Percentiles rank a stretch among this genome's conserved stretches.
These are phyloP conservation scores for Neostethus bicornis DNA, from an alignment of 2,797 vertebrate species.

Conservation along the genomic window DNA sequence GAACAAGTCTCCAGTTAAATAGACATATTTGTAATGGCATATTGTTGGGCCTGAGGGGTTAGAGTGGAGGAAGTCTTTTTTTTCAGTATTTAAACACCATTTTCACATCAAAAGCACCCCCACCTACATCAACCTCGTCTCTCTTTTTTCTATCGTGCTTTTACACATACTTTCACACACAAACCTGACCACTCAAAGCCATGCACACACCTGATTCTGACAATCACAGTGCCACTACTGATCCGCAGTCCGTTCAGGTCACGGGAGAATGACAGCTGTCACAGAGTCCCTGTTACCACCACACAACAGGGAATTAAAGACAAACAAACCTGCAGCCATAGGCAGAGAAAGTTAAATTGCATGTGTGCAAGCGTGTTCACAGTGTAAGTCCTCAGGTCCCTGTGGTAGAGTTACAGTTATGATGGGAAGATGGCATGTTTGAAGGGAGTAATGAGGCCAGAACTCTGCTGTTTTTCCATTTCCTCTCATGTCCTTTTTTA, in stretches of 20 bases:
- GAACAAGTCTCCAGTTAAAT: slow-evolving; percentile 64
- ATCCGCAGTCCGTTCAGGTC: slow-evolving; percentile 77
- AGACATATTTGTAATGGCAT: slow-evolving; percentile 75
- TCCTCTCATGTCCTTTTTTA: slow-evolving; percentile 54
- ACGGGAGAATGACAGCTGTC: slow-evolving; percentile 83
- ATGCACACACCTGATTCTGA: slow-evolving; percentile 67
- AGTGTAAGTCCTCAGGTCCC: slow-evolving; percentile 49
- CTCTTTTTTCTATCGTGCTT: slow-evolving; percentile 10
- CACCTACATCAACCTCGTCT: slow-evolving; percentile 8
- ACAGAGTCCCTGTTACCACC: slow-evolving; percentile 76
- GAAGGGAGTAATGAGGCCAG: slow-evolving; percentile 60
- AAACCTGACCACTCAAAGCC: slow-evolving; percentile 33
- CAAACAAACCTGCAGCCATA: slow-evolving; percentile 78
- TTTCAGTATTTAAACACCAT: slow-evolving; percentile 73
- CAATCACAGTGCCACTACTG: slow-evolving; percentile 77
- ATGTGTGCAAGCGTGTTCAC: slow-evolving; percentile 23
- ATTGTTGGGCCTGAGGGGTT: slow-evolving; percentile 66
- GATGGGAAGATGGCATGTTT: slow-evolving; percentile 48
- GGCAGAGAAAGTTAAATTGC: slow-evolving; percentile 62
- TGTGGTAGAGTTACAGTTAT: slow-evolving; percentile 56
- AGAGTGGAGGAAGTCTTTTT: slow-evolving; percentile 69
- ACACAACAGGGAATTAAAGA: slow-evolving; percentile 80
- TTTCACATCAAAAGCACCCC: slow-evolving; percentile 65
- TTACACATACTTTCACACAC: slow-evolving; percentile 31
- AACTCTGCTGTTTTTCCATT: slow-evolving; percentile 59